These are phyloP conservation scores for Torymus texanus DNA, from an alignment of 2,888 invertebrate genomes.

Conservation along the genomic window DNA sequence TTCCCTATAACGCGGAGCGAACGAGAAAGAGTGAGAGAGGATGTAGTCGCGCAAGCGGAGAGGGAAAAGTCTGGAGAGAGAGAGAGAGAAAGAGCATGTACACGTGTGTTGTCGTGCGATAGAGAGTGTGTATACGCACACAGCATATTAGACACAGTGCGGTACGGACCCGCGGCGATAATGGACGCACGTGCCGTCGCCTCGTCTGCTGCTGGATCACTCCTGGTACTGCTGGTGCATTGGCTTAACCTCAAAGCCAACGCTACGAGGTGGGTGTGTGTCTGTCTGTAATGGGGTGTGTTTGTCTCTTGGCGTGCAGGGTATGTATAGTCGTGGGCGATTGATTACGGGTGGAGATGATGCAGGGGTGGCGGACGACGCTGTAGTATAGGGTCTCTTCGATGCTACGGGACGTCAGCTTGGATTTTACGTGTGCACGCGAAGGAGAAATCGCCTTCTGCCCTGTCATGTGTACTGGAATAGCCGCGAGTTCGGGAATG, in stretches of 20 bases:
- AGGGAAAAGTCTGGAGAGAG: slow-evolving; percentile 2
- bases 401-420: too few relatives aligned
- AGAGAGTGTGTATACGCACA: background rate
- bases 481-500: too few relatives aligned
- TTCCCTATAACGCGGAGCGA: background rate
- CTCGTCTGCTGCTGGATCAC: slow-evolving; percentile 4
- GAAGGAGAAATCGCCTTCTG: too few relatives aligned
- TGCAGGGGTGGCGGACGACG: too few relatives aligned
- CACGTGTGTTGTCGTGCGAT: background rate
- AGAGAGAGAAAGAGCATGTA: slow-evolving; percentile 6
- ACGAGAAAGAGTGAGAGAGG: slow-evolving; percentile 22
- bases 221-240: background rate
- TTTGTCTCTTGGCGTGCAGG: too few relatives aligned
- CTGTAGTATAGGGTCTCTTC: too few relatives aligned
- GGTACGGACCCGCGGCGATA: slow-evolving; percentile 20
- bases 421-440: too few relatives aligned
- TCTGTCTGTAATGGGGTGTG: background rate
- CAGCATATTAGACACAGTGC: background rate
- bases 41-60: too few relatives aligned
- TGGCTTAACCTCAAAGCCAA: slow-evolving; percentile 37
- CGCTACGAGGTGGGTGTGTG: background rate
- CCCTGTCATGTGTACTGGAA: too few relatives aligned
- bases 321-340: too few relatives aligned
- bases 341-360: too few relatives aligned
- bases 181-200: slow-evolving; percentile 34